Evolutionary conservation across 2,797 vertebrate species (phyloP).

Genomic region (Notoglanidium macrostoma): DNA sequence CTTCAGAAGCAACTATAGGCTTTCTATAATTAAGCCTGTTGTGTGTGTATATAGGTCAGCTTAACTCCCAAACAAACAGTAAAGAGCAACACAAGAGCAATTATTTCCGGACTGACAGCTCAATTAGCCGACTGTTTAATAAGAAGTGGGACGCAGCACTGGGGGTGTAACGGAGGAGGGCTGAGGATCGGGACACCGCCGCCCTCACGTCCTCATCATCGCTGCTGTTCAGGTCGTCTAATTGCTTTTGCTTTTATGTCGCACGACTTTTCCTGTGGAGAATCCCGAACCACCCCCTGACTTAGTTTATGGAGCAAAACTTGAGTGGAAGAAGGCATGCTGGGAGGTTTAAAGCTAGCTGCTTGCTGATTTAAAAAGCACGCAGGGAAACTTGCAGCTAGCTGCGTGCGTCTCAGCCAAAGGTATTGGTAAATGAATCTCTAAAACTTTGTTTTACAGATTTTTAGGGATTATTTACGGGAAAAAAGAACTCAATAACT

Average conservation of each 20-base stretch:
- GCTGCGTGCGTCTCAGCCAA: not conserved
- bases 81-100: slow-evolving; percentile 48
- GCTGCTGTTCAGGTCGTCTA: slow-evolving; percentile 50
- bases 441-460: not conserved
- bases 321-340: slow-evolving; percentile 48
- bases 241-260: slow-evolving; percentile 55
- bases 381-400: slow-evolving; percentile 22
- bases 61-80: slow-evolving; percentile 37
- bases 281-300: slow-evolving; percentile 40
- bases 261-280: slow-evolving; percentile 49
- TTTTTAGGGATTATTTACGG: not conserved
- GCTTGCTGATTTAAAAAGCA: slow-evolving; percentile 35
- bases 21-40: slow-evolving; percentile 6
- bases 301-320: slow-evolving; percentile 50
- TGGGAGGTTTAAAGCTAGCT: slow-evolving; percentile 47
- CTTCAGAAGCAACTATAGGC: not conserved
- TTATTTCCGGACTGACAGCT: slow-evolving; percentile 53
- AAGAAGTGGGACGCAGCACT: slow-evolving; percentile 45
- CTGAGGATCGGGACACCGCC: slow-evolving; percentile 38
- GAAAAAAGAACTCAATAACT: too few species aligned
- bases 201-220: slow-evolving; percentile 33
- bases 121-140: slow-evolving; percentile 54
- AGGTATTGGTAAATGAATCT: slow-evolving; percentile 9
- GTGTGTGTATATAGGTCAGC: slow-evolving; percentile 33
- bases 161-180: slow-evolving; percentile 36